A percentile compares a stretch with the other conserved stretches of the same genome.
phyloP scores from a whole-genome alignment of 1,140 invertebrate species.

The Carposina sasakii region DNA sequence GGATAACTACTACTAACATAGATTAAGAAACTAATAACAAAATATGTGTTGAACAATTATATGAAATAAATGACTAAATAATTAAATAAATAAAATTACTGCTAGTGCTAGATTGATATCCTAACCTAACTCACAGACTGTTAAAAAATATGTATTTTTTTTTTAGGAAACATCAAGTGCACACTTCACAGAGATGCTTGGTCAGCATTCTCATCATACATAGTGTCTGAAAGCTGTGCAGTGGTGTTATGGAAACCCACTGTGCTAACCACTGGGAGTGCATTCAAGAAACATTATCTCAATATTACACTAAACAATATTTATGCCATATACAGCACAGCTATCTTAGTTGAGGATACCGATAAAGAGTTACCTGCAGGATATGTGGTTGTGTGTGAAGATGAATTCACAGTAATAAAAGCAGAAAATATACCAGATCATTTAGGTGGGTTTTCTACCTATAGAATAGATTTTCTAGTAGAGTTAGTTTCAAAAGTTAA shows the following conservation, averaged over 20 bases:
- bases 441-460: conserved; percentile 43
- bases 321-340: conserved; percentile 48
- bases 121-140: no score
- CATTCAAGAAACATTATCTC: conserved; percentile 61
- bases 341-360: conserved; percentile 34
- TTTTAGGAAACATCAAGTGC: conserved; percentile 58
- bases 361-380: conserved; percentile 35
- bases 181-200: conserved; percentile 64
- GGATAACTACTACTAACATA: no score
- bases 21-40: no score
- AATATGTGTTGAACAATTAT: no score
- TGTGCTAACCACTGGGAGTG: conserved; percentile 55
- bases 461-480: no score
- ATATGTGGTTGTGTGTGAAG: conserved; percentile 36
- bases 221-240: conserved; percentile 52
- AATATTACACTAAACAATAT: conserved; percentile 61
- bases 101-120: no score
- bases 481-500: no score
- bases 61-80: no score
- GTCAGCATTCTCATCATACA: conserved; percentile 51
- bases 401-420: conserved; percentile 50
- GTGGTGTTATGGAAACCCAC: conserved; percentile 51
- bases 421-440: conserved; percentile 24
- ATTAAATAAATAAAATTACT: no score
- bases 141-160: conserved; percentile 13